Evolutionary conservation across 2,113 vertebrate genomes (phyloP).

Genomic region (Passer montanus): DNA sequence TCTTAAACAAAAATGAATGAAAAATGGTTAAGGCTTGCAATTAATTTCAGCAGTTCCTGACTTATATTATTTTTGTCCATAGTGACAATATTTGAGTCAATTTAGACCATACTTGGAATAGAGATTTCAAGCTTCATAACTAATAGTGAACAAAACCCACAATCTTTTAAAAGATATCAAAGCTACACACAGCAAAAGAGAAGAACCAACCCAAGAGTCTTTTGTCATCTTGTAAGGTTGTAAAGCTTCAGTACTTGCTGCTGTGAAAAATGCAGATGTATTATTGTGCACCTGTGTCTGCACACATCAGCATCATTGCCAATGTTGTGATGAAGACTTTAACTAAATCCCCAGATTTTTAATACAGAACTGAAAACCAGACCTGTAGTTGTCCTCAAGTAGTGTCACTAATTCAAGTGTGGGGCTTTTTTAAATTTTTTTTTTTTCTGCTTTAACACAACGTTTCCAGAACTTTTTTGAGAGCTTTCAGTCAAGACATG

Average conservation of each 20-base stretch:
- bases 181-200: background rate
- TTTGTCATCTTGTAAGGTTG: background rate
- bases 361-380: background rate
- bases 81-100: background rate
- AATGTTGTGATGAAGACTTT: background rate
- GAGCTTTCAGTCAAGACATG: background rate
- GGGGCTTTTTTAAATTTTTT: accelerated
- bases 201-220: background rate
- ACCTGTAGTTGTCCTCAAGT: background rate
- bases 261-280: background rate
- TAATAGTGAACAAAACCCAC: background rate
- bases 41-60: background rate
- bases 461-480: background rate
- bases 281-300: too few species aligned
- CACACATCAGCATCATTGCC: background rate
- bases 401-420: background rate
- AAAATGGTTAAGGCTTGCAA: background rate
- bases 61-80: background rate
- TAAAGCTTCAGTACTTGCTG: background rate
- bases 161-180: background rate
- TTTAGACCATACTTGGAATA: background rate
- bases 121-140: background rate
- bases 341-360: background rate
- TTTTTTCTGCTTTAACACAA: background rate
- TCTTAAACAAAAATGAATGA: background rate